Evolutionary conservation across 2,888 invertebrate species (phyloP), one percentile per base, ranked within the genome.

Genomic region (Beris morrisii): DNA sequence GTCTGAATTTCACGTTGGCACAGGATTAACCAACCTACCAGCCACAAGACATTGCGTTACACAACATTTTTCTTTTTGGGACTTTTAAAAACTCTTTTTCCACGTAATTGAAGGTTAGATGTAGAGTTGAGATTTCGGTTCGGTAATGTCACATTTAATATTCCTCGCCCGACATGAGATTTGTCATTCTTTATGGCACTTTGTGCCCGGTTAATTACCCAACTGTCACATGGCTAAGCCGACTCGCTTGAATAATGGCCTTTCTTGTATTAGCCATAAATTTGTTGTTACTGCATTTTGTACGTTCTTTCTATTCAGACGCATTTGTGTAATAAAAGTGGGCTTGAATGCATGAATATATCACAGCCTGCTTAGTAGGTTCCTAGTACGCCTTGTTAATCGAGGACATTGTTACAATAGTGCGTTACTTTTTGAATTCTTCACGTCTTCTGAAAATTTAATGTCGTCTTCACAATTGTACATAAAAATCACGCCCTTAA

Each of bases 151-250:
- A 50, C 61, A 61, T 61, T 61, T 61, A 61, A 61, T 61, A 61
- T 61, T 61, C 61, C 13, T 61, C 52, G 52, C 50, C 38, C 38
- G 61, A 38, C 61, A 61, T 12, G 22, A 61, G 61, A 61, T 61
- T 61, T 61, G 52, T 61, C 61, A 61, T 61, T 61, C 52, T 52
- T 52, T 61, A 61, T 61, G 61, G 52, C 61, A 61, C 52, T 52
- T 59, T 52, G 38, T 48, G 61, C 38, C 52, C 50, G 52, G 50
- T 61, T 61, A 61, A 61, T 61, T 61, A 52, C 61, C 38, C n/a
- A 22, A 48, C 44, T 52, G 61, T 61, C 61, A 61, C 61, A 61
- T 22, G 61, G 38, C 61, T 52, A 38, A 61, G 61, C 22, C 52
- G 13, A 7, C 32, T 59, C 50, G 50, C 48, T 59, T 59, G 48